Conservation (phyloP, 2,888 invertebrate species). For the Coronaproctus castanopsis region DNA sequence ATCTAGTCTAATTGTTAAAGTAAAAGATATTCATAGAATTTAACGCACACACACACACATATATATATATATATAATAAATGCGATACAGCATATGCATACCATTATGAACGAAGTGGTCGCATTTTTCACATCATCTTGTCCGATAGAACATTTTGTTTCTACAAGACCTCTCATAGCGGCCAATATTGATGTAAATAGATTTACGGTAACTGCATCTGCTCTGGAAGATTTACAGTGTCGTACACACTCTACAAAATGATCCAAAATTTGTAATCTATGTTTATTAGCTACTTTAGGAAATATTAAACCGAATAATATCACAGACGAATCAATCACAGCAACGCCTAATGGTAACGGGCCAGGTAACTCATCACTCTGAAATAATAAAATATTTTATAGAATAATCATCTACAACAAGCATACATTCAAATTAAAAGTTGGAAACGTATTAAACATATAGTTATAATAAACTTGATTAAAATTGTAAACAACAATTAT, state of each 20-base stretch:
- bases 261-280: slow-evolving; percentile 89
- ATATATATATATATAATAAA: too few species aligned
- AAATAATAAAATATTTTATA: slow-evolving; percentile 11
- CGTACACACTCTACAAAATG: slow-evolving; percentile 90
- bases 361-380: slow-evolving; percentile 44
- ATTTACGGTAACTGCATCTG: slow-evolving; percentile 90
- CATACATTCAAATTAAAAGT: slow-evolving; percentile 1
- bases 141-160: slow-evolving; percentile 64
- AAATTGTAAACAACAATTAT: not conserved
- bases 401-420: not conserved
- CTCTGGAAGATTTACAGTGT: slow-evolving; percentile 76
- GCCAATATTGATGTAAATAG: slow-evolving; percentile 82
- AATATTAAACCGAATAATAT: slow-evolving; percentile 83
- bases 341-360: slow-evolving; percentile 79
- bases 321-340: slow-evolving; percentile 89
- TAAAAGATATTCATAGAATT: too few species aligned
- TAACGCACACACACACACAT: not conserved
- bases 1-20: too few species aligned
- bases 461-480: not conserved
- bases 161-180: slow-evolving; percentile 70
- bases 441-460: not conserved
- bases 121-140: slow-evolving; percentile 78
- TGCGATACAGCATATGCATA: slow-evolving; percentile 24
- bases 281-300: slow-evolving; percentile 83
- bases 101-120: slow-evolving; percentile 58